These are phyloP conservation scores for Brachyalestes nurse DNA, from an alignment of 2,797 vertebrate species.

Conservation along the genomic window DNA sequence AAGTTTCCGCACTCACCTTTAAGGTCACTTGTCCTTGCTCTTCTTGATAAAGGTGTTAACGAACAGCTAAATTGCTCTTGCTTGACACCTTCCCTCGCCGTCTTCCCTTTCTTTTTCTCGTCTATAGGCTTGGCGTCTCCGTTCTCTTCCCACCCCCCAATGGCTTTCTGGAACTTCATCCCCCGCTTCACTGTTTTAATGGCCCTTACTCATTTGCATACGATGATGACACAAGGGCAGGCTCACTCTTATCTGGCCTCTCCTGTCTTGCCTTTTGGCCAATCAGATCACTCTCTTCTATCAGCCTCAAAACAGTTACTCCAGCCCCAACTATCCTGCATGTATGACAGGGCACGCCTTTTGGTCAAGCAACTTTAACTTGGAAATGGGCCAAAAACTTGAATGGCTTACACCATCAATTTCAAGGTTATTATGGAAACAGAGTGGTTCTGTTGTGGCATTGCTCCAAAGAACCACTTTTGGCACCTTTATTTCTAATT, in stretches of 20 bases:
- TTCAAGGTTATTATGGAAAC: background rate
- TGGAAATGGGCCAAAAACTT: slow-evolving; percentile 21
- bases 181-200: slow-evolving; percentile 70
- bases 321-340: slow-evolving; percentile 17
- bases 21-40: slow-evolving; percentile 40
- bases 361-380: slow-evolving; percentile 26
- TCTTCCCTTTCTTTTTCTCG: slow-evolving; percentile 25
- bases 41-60: slow-evolving; percentile 59
- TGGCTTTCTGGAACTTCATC: slow-evolving; percentile 34
- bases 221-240: slow-evolving; percentile 72
- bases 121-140: slow-evolving; percentile 32
- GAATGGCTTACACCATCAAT: background rate
- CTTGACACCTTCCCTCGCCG: slow-evolving; percentile 45
- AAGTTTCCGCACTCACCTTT: slow-evolving; percentile 60
- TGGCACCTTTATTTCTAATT: background rate
- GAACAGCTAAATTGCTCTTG: slow-evolving; percentile 49
- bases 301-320: slow-evolving; percentile 58
- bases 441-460: background rate
- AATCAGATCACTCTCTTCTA: slow-evolving; percentile 53
- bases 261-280: slow-evolving; percentile 43
- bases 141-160: slow-evolving; percentile 48
- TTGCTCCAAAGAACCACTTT: background rate
- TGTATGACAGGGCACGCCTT: slow-evolving; percentile 41
- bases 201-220: slow-evolving; percentile 81
- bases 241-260: slow-evolving; percentile 72